Conservation (phyloP, 2,113 vertebrate species). For the Phalacrocorax brasilianus region DNA sequence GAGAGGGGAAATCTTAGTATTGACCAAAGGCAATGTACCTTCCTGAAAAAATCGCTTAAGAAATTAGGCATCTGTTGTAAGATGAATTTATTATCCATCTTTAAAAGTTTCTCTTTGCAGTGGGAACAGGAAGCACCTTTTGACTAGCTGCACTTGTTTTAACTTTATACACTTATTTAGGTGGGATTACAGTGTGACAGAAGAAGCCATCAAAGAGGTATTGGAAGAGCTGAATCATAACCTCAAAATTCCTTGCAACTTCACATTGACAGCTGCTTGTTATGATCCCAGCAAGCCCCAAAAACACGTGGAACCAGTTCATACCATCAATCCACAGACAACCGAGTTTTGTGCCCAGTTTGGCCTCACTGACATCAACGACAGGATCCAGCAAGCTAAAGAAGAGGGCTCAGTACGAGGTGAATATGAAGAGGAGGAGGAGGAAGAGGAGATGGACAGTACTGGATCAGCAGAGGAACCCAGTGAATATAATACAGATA, state of each 20-base stretch:
- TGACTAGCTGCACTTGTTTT: not conserved
- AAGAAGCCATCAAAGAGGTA: conserved; percentile 84
- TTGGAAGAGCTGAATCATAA: conserved; percentile 83
- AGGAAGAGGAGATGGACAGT: conserved; percentile 76
- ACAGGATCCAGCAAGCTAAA: conserved; percentile 73
- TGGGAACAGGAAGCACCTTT: not conserved
- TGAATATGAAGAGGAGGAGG: conserved; percentile 70
- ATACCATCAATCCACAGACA: conserved; percentile 89
- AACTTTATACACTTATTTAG: conserved; percentile 61
- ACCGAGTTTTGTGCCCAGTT: conserved; percentile 91
- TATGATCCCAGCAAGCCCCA: conserved; percentile 84
- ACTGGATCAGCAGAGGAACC: conserved; percentile 83
- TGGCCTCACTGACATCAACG: conserved; percentile 88
- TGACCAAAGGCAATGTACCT: not conserved
- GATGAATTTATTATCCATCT: not conserved
- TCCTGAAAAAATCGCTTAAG: not conserved
- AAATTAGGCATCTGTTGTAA: not conserved
- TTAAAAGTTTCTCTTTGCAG: not conserved
- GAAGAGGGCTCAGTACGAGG: conserved; percentile 49
- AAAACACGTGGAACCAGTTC: conserved; percentile 71
- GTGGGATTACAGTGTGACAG: conserved; percentile 91
- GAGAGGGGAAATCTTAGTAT: not conserved
- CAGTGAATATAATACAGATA: conserved; percentile 89
- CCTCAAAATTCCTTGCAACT: conserved; percentile 88
- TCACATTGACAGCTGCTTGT: conserved; percentile 80